Conservation (phyloP, 2,113 vertebrate species). For the Euleptes europaea region DNA sequence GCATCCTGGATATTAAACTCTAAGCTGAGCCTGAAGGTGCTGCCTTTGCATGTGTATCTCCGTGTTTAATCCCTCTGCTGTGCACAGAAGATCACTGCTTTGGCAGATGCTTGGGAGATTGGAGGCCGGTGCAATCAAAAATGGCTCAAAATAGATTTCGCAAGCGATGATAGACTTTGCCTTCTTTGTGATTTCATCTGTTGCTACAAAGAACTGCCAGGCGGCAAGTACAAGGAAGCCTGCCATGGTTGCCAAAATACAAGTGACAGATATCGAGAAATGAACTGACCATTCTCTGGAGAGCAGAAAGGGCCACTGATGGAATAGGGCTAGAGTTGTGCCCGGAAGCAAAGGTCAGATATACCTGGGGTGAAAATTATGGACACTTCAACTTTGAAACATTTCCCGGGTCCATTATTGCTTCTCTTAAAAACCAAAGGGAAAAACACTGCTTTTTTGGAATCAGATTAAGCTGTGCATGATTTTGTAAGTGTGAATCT, state of each 20-base stretch:
- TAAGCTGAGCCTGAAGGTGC: background rate
- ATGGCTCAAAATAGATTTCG: conserved; percentile 4
- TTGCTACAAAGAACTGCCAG: background rate
- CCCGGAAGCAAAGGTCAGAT: background rate
- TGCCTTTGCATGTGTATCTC: background rate
- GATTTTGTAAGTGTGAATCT: background rate
- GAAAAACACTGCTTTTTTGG: background rate
- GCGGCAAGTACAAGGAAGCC: background rate
- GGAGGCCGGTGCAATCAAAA: conserved; percentile 20
- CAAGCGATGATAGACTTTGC: background rate
- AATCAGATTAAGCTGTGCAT: background rate
- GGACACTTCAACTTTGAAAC: background rate
- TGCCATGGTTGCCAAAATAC: background rate
- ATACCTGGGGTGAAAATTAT: conserved; percentile 5
- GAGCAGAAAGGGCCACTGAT: background rate
- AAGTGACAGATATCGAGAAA: background rate
- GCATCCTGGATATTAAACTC: conserved; percentile 15
- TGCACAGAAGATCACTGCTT: conserved; percentile 1
- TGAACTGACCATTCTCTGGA: conserved; percentile 20
- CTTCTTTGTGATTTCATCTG: conserved; percentile 12
- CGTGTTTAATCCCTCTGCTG: background rate
- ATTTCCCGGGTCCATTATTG: background rate
- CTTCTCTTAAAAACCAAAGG: background rate
- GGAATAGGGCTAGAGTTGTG: conserved; percentile 14
- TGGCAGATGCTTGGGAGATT: background rate